phyloP scores from a whole-genome alignment of 2,888 invertebrate species.

The Zelleria hepariella region DNA sequence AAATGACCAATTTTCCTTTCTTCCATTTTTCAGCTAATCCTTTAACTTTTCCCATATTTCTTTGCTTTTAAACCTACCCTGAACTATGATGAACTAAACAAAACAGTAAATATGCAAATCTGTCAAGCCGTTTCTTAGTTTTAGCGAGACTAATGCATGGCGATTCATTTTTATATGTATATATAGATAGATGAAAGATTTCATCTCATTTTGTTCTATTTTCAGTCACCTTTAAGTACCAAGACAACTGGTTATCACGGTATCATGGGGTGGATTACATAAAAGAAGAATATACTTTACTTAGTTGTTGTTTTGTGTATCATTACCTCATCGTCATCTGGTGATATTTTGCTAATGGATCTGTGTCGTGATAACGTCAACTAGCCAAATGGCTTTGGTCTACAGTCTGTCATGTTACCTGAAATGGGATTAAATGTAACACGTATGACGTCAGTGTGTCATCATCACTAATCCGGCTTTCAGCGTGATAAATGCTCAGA shows the following conservation, averaged over 20 bases:
- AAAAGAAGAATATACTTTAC: not conserved
- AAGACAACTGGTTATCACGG: not conserved
- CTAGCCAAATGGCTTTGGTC: conserved; percentile 48
- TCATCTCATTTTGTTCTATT: not conserved
- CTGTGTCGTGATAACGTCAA: conserved; percentile 57
- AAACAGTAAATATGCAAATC: no score
- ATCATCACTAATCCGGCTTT: conserved; percentile 42
- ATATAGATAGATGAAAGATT: not conserved
- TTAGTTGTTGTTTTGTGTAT: no score
- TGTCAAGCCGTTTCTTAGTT: no score
- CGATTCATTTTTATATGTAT: no score
- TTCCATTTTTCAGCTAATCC: no score
- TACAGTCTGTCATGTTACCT: conserved; percentile 45
- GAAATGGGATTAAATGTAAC: conserved; percentile 40
- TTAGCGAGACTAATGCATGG: no score
- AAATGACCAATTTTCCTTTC: no score
- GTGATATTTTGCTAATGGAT: conserved; percentile 43
- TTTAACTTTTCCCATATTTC: no score
- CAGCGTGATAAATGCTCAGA: conserved; percentile 11
- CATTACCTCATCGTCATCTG: not conserved
- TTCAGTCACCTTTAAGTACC: not conserved
- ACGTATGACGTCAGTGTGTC: conserved; percentile 40
- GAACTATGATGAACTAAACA: no score
- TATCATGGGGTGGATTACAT: not conserved
- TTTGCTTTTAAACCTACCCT: no score